These are phyloP conservation scores for Geotrypetes seraphini DNA, from an alignment of 2,797 vertebrate species.

Conservation along the genomic window DNA sequence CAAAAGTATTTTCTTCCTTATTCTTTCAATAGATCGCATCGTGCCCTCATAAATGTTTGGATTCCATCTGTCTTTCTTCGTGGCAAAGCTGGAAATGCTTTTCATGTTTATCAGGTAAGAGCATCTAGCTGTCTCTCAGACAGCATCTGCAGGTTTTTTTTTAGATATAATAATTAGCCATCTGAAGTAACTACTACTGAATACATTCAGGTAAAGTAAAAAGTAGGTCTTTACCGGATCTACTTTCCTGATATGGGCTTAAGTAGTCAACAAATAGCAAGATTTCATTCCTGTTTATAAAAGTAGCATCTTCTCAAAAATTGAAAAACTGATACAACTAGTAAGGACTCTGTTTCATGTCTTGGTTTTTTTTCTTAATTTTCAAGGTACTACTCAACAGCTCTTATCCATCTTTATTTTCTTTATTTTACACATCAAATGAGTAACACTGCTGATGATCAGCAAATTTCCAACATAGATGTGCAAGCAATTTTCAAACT, in stretches of 20 bases:
- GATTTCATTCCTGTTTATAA: background rate
- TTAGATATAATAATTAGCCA: background rate
- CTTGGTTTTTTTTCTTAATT: too few relatives aligned
- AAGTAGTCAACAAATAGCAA: too few relatives aligned
- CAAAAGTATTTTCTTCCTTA: background rate
- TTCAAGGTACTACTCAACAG: too few relatives aligned
- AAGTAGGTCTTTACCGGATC: background rate
- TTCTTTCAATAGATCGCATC: constrained; percentile 69
- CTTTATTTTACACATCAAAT: too few relatives aligned
- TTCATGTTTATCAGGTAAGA: constrained; percentile 92
- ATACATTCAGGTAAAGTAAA: background rate
- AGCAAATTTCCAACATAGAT: too few relatives aligned
- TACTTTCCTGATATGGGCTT: too few relatives aligned
- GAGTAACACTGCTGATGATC: too few relatives aligned
- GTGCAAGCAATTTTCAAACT: too few relatives aligned
- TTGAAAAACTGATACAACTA: background rate
- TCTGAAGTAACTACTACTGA: background rate
- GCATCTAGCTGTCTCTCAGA: background rate
- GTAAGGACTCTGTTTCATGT: background rate
- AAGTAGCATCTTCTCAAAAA: background rate
- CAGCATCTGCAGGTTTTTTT: fast-evolving
- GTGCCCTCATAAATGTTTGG: constrained; percentile 96
- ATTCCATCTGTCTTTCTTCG: constrained; percentile 96
- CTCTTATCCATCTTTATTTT: too few relatives aligned
- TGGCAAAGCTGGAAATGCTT: constrained; percentile 84